Base-by-base conservation (phyloP, 1,140 invertebrate species). In the Zelostemma sp. region DNA sequence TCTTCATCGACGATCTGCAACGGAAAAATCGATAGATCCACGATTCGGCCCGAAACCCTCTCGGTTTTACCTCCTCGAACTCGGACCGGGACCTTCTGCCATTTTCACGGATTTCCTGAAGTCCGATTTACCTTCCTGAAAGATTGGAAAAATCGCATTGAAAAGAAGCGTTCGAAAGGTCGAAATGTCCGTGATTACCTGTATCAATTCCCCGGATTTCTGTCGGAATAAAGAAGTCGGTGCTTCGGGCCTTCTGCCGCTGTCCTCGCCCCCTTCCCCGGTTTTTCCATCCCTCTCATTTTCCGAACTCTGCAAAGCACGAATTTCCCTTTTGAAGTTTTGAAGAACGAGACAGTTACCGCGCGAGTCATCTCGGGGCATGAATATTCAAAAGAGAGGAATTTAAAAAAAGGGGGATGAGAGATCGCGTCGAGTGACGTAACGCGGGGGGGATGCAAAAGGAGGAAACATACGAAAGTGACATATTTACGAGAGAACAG, bases 1-100 rank as follows among this genome's bases (percentile, higher is more conserved):
- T 82, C 61, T 82, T 85, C 79, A 83, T 82, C 49, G 83, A 85
- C 19, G 82, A 84, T 69, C 83, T 85, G 55, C 14, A 45, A 51
- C 3, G n/a, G n/a, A 35, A 35, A 35, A 35, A 11, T 8, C 8
- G 25, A 4, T 28, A 8, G 8, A 28, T 8, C 25, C 25, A 28
- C 3, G 3, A 28, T 35, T 9, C 3, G 11, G 33, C n/a, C 33
- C 1, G 11, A 35, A 35, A 35, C 3, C 5, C 11, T 6, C 3
- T n/a, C 5, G 25, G 8, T 8, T 28, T 28, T 65, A 82, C 80
- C 74, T 79, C 71, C 76, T 61, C 17, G 59, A 6, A 49, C 74
- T 76, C 5, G 78, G 61, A 55, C 72, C 77, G 41, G 77, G 58
- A 46, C 61, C 74, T 68, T 82, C 78, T 18, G 72, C 60, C 21